Evolutionary conservation across 2,113 vertebrate species (phyloP).

Genomic region (Balaenoptera acutorostrata): DNA sequence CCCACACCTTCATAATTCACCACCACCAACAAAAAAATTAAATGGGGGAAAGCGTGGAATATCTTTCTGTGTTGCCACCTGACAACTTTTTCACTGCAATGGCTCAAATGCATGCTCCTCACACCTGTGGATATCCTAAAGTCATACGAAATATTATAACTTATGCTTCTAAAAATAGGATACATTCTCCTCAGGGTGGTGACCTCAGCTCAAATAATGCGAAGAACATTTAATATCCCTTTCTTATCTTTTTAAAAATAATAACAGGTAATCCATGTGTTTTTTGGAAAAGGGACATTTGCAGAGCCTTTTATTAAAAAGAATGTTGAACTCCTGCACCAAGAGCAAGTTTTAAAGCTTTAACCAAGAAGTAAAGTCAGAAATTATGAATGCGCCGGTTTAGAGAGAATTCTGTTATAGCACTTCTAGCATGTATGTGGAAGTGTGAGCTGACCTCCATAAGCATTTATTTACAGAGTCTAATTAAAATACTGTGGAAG

Average conservation of each 20-base stretch:
- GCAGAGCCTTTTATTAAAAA: background rate
- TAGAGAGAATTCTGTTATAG: background rate
- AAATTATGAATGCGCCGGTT: background rate
- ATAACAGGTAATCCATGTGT: background rate
- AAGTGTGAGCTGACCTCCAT: background rate
- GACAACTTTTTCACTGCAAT: background rate
- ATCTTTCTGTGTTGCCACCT: background rate
- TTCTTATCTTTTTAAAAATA: background rate
- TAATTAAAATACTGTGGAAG: background rate
- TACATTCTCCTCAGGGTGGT: background rate
- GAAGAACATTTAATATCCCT: constrained; percentile 16
- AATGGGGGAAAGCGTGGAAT: background rate
- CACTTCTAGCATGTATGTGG: background rate
- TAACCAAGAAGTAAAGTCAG: background rate
- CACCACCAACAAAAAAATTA: background rate
- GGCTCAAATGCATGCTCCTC: background rate
- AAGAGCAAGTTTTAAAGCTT: background rate
- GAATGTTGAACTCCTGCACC: background rate
- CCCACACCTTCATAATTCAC: background rate
- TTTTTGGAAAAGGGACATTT: background rate
- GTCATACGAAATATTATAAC: background rate
- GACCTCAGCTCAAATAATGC: constrained; percentile 4
- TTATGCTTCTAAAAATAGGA: constrained; percentile 19
- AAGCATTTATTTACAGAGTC: background rate
- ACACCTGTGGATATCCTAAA: background rate